Base-by-base conservation (phyloP, 2,888 invertebrate species). In the Mythimna lalbum region DNA sequence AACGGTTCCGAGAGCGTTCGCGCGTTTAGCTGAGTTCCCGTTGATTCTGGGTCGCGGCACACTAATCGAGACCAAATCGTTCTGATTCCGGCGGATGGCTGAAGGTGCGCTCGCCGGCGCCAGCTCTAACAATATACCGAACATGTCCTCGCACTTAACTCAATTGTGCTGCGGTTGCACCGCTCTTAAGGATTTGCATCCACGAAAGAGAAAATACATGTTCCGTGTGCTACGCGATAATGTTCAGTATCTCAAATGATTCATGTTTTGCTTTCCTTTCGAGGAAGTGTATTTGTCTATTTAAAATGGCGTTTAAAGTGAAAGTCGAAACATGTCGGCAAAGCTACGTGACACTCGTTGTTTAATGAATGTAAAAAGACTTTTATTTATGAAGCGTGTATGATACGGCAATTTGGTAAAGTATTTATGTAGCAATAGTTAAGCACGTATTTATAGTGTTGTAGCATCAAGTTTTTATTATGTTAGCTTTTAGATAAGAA, bases 1-100 rank as follows among this genome's bases (percentile, higher is more conserved):
- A 95, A 95, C 95, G 95, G 95, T 94, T 86, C 89, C 82, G 83
- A 86, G 90, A 91, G 92, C 92, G 90, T 88, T 91, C 90, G 91
- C 89, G 92, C 92, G 92, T 89, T 90, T 84, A 90, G 85, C 89
- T 89, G 84, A 85, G 86, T 88, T 91, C 87, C 87, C 88, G 85
- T 84, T 79, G 86, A 88, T 92, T 94, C 90, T 94, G 86, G 94
- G 94, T 92, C 93, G 88, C 84, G 93, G 86, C 91, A 90, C 86
- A 91, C 90, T 85, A 90, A 90, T 86, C 60, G 81, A 86, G 81
- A 82, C 81, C 74, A 85, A 85, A 88, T 87, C 80, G 87, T 89
- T 88, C 78, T 84, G 81, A 83, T 87, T 76, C 71, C 80, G 74
- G 65, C 71, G 65, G 78, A 73, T 69, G 63, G 82, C 63, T 65